Percentiles rank a stretch among this genome's conserved stretches.
Evolutionary conservation across 2,888 invertebrate genomes (phyloP).

Genomic region (Prenolepis imparis): DNA sequence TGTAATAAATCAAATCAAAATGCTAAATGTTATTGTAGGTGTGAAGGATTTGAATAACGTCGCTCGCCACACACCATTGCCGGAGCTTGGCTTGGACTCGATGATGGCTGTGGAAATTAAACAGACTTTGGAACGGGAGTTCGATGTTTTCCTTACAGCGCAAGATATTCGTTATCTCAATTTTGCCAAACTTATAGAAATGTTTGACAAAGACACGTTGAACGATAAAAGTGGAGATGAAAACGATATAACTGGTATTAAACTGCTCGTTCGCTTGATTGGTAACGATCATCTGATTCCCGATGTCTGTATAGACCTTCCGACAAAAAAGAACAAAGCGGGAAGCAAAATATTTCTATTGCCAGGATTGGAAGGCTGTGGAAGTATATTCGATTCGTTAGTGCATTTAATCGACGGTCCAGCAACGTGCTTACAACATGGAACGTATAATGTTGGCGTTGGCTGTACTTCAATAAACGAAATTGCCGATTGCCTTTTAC

Average conservation of each 20-base stretch:
- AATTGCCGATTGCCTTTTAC: neutral
- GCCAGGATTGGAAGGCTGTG: slow-evolving; percentile 85
- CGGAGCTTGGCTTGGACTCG: slow-evolving; percentile 98
- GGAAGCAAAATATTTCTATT: slow-evolving; percentile 81
- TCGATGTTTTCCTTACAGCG: slow-evolving; percentile 94
- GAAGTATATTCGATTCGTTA: slow-evolving; percentile 80
- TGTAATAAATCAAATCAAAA: neutral
- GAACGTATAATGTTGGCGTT: neutral
- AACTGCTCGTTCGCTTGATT: slow-evolving; percentile 62
- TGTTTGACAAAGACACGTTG: slow-evolving; percentile 72
- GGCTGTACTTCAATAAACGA: neutral
- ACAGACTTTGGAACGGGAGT: slow-evolving; percentile 95
- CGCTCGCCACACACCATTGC: slow-evolving; percentile 91
- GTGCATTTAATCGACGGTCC: slow-evolving; percentile 81
- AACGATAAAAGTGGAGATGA: slow-evolving; percentile 44
- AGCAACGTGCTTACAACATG: slow-evolving; percentile 79
- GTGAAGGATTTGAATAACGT: slow-evolving; percentile 88
- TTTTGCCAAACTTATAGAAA: slow-evolving; percentile 89
- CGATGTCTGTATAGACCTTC: slow-evolving; percentile 75
- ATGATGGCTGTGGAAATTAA: slow-evolving; percentile 99
- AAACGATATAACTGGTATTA: slow-evolving; percentile 16
- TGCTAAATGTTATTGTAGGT: slow-evolving; percentile 76
- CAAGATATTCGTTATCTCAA: slow-evolving; percentile 94
- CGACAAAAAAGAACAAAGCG: slow-evolving; percentile 69
- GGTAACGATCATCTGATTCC: slow-evolving; percentile 56